Conservation (phyloP, 2,113 vertebrate genomes). For the Lepus americanus region DNA sequence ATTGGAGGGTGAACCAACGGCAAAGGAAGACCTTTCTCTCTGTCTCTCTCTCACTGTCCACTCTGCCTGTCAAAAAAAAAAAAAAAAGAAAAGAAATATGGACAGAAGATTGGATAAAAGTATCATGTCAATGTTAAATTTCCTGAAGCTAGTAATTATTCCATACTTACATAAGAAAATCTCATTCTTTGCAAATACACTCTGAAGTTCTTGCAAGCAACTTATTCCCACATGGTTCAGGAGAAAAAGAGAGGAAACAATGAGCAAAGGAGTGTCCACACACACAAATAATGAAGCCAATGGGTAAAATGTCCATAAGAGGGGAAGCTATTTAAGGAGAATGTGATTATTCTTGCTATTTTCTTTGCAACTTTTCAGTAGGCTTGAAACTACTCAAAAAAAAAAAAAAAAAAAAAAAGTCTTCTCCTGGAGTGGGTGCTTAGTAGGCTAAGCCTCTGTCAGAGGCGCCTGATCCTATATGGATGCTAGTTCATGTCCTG, state of each 20-base stretch:
- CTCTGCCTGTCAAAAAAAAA: too few species aligned
- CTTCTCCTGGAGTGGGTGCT: too few species aligned
- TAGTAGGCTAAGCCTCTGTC: too few species aligned
- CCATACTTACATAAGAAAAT: neutral
- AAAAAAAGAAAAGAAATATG: too few species aligned
- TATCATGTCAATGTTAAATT: neutral
- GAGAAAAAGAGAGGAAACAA: neutral
- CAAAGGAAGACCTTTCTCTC: too few species aligned
- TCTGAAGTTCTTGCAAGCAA: neutral
- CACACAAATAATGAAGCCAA: neutral
- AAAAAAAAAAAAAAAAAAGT: neutral
- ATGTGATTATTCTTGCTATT: neutral
- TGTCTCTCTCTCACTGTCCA: too few species aligned
- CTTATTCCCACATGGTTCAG: neutral
- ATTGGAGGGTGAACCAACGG: too few species aligned
- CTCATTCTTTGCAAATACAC: slow-evolving; percentile 11
- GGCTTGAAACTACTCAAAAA: neutral
- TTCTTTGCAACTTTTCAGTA: neutral
- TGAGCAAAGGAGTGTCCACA: neutral
- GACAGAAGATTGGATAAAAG: slow-evolving; percentile 13
- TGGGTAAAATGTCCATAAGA: neutral
- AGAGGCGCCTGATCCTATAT: too few species aligned
- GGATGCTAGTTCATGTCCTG: too few species aligned
- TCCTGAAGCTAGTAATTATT: neutral
- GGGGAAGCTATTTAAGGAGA: neutral